Percentiles rank a stretch among this genome's conserved stretches.
These are phyloP conservation scores for Callocephalon fimbriatum DNA, from an alignment of 2,113 vertebrate genomes.

Conservation along the genomic window DNA sequence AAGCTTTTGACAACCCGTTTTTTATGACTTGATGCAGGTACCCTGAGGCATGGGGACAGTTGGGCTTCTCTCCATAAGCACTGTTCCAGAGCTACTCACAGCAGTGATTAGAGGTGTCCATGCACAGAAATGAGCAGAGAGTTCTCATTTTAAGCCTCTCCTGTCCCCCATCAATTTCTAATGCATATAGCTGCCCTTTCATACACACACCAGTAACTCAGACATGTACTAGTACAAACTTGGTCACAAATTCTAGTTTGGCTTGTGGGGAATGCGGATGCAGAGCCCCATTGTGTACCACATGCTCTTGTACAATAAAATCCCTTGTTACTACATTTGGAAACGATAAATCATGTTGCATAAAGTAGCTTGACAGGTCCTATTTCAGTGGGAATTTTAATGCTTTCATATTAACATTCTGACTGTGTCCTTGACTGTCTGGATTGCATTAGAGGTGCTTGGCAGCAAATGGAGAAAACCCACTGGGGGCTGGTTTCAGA, in stretches of 20 bases:
- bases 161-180: not conserved
- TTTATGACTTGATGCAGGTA: not conserved
- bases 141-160: not conserved
- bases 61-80: not conserved
- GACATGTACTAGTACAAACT: not conserved
- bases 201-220: not conserved
- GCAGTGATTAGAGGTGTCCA: not conserved
- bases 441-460: conserved; percentile 61
- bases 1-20: not conserved
- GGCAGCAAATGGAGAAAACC: conserved; percentile 55
- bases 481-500: conserved; percentile 7
- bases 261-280: not conserved
- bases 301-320: conserved; percentile 55
- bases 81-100: not conserved
- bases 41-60: not conserved
- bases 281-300: conserved; percentile 5
- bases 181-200: not conserved
- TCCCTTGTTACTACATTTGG: conserved; percentile 67
- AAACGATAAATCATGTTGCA: conserved; percentile 66
- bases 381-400: conserved; percentile 67
- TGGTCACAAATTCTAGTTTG: not conserved
- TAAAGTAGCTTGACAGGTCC: conserved; percentile 65
- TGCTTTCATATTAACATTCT: conserved; percentile 69
- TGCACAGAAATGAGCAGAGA: not conserved
- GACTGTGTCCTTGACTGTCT: conserved; percentile 55